Conservation (phyloP, 2,113 vertebrate genomes). For the Sceloporus tristichus region DNA sequence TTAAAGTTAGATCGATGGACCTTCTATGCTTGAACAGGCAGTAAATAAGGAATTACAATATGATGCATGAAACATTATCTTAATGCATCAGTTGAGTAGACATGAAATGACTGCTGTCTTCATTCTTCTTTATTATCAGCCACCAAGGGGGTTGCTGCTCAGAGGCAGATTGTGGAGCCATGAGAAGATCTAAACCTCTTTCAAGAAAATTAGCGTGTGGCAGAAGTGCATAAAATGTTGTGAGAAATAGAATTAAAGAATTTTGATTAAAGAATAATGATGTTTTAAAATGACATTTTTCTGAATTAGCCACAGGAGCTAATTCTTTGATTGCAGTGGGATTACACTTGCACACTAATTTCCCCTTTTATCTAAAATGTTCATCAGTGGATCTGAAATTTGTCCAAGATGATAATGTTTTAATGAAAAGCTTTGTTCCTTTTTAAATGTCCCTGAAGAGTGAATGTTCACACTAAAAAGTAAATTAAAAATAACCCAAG, state of each 20-base stretch:
- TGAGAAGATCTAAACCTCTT: neutral
- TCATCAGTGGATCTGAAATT: conserved; percentile 10
- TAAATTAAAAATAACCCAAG: conserved; percentile 54
- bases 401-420: neutral
- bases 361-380: neutral
- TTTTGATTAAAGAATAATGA: neutral
- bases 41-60: conserved; percentile 54
- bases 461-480: conserved; percentile 56
- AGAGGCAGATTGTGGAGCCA: neutral
- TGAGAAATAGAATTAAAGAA: neutral
- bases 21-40: conserved; percentile 50
- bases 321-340: neutral
- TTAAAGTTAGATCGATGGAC: conserved; percentile 33
- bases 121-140: conserved; percentile 2
- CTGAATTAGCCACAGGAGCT: neutral
- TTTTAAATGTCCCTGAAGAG: conserved; percentile 60
- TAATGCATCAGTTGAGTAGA: conserved; percentile 22
- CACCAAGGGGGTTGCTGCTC: conserved; percentile 13
- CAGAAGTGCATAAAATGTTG: neutral
- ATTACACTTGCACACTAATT: neutral
- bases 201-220: neutral
- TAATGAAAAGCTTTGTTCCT: conserved; percentile 25
- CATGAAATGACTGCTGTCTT: conserved; percentile 22
- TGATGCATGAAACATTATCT: conserved; percentile 12
- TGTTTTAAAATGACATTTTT: neutral